Evolutionary conservation across 2,797 vertebrate species (phyloP), one percentile per base, ranked within the genome.

Genomic region (Microctenopoma stevenorrisi): DNA sequence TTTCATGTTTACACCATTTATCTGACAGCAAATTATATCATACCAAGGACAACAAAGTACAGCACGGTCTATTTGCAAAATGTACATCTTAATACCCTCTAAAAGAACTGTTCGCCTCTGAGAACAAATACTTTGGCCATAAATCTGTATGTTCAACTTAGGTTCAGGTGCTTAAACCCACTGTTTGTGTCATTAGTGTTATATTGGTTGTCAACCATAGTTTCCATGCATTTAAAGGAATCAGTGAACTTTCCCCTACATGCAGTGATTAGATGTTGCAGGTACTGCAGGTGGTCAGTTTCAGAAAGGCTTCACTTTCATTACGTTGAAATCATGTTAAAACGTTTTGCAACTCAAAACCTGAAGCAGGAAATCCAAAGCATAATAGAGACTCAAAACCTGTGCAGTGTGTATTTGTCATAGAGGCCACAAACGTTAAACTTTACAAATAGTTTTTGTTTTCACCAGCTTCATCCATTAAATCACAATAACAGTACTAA

Each of bases 211-310:
- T 16, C 3, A 63, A 67, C 14, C n/a, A 33, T 6, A 4, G 1
- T 7, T 28, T 44, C 35, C 11, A 28, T 48, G 37, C 66, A 51
- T 7, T 37, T 12, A 52, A 28, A 42, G 40, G 7, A 14, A 49
- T 55, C 11, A 22, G 4, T 53, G 49, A 4, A 16, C 43, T 42
- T n/a, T 18, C 40, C 3, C 0, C 3, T 43, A 15, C 26, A 30
- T 52, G 49, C 38, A 74, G 64, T 71, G 68, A 68, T 74, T 58
- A 65, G 25, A 64, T n/a, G 33, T 14, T 49, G 71, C 9, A 26
- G 30, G 3, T 33, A 44, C 5, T 26, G 37, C 53, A 35, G 35
- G 47, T 28, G n/a, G 15, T n/a, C 8, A 7, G 40, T 30, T 3
- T 13, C 4, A 35, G 6, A 22, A 25, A 9, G 0, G 26, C 44